phyloP scores from a whole-genome alignment of 1,140 invertebrate species.

The Eriosoma lanigerum region DNA sequence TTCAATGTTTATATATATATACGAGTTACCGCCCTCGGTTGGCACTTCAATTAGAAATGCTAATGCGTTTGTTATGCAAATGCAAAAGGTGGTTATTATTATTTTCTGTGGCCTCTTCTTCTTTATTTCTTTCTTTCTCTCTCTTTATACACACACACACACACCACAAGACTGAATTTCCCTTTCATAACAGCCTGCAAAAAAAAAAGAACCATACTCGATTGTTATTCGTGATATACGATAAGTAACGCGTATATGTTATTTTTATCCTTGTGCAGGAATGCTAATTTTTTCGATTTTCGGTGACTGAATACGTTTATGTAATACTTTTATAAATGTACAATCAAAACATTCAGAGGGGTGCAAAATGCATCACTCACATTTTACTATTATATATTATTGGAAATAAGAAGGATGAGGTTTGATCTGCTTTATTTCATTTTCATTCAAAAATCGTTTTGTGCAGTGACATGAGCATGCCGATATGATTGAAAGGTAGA shows the following conservation, averaged over 20 bases:
- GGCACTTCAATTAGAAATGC: conserved; percentile 35
- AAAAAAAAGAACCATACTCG: neutral
- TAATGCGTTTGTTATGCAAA: conserved; percentile 41
- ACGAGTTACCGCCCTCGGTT: neutral
- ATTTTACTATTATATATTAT: too few relatives aligned
- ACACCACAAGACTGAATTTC: neutral
- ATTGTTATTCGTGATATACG: neutral
- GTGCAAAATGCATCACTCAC: too few relatives aligned
- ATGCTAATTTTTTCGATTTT: too few relatives aligned
- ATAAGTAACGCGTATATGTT: neutral
- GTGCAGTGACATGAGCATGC: too few relatives aligned
- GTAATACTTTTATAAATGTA: too few relatives aligned
- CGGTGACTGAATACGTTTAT: too few relatives aligned
- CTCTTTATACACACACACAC: neutral
- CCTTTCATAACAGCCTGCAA: neutral
- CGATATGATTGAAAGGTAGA: too few relatives aligned
- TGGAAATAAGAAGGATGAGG: too few relatives aligned
- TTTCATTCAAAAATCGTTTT: too few relatives aligned
- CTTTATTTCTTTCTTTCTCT: neutral
- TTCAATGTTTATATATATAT: neutral
- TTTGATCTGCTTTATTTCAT: too few relatives aligned
- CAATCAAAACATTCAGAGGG: too few relatives aligned
- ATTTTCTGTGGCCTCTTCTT: neutral
- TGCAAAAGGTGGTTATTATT: conserved; percentile 37
- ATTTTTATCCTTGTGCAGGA: too few relatives aligned